Evolutionary conservation across 2,888 invertebrate species (phyloP).

Genomic region (Halocaridina rubra): DNA sequence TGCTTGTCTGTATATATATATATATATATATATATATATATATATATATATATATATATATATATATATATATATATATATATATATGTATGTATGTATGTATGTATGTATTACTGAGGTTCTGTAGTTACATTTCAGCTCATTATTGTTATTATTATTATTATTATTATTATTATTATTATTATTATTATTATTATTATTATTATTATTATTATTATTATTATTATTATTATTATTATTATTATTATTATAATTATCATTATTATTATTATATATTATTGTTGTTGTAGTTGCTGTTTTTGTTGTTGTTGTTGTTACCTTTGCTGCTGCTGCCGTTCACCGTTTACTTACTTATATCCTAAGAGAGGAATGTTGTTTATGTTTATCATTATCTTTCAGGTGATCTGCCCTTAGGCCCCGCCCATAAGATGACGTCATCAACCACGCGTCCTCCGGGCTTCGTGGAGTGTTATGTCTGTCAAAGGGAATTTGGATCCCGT

Average conservation of each 20-base stretch:
- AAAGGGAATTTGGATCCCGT: slow-evolving; percentile 76
- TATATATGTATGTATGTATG: background rate
- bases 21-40: background rate
- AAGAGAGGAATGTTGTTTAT: too few species aligned
- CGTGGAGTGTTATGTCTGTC: slow-evolving; percentile 74
- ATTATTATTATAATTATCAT: background rate
- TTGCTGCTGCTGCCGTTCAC: too few species aligned
- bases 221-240: background rate
- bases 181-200: background rate
- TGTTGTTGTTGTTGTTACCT: too few species aligned
- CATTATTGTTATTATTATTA: background rate
- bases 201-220: background rate
- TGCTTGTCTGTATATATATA: background rate
- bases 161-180: background rate
- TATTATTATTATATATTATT: background rate
- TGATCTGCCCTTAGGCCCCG: slow-evolving; percentile 29
- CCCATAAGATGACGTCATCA: slow-evolving; percentile 35
- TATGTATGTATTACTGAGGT: background rate
- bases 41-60: background rate
- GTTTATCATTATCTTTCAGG: slow-evolving; percentile 26
- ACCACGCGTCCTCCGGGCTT: slow-evolving; percentile 40
- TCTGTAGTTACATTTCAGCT: background rate
- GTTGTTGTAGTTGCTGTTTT: background rate
- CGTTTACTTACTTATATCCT: too few species aligned
- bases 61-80: background rate